Conservation (phyloP, 2,888 invertebrate species). For the Sympetrum striolatum region DNA sequence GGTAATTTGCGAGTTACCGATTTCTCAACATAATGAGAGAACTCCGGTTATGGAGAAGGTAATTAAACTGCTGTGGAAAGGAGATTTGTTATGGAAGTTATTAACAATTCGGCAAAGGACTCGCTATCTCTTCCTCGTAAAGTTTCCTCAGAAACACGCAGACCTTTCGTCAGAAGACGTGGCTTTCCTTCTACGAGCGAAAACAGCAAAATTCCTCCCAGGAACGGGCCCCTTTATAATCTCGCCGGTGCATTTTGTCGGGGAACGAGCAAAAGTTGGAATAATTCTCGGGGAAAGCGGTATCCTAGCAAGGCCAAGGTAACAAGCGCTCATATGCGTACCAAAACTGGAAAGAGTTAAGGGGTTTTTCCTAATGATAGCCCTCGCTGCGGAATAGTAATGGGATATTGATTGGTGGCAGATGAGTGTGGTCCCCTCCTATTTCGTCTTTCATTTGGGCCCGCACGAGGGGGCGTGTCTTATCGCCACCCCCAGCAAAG, state of each 20-base stretch:
- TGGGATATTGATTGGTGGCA: not conserved
- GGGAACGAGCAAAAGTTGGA: not conserved
- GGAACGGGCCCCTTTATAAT: not conserved
- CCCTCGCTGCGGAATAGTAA: not conserved
- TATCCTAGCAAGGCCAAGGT: not conserved
- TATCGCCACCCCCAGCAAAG: not conserved
- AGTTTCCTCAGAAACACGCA: too few species aligned
- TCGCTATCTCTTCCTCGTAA: too few species aligned
- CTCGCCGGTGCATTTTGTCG: not conserved
- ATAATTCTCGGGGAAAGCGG: not conserved
- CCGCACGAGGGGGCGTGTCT: not conserved
- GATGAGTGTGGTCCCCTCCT: not conserved
- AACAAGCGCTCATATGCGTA: not conserved
- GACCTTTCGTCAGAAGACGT: too few species aligned
- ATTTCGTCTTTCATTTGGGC: not conserved
- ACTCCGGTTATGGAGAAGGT: too few species aligned
- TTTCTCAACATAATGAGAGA: too few species aligned
- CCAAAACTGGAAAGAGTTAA: not conserved
- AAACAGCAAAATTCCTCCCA: not conserved
- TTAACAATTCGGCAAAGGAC: too few species aligned
- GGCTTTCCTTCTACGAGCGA: not conserved
- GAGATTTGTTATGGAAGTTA: too few species aligned
- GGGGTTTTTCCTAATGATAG: not conserved
- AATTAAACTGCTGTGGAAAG: too few species aligned
- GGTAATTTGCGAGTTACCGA: too few species aligned